Evolutionary conservation across 2,888 invertebrate species (phyloP), one percentile per base, ranked within the genome.

Genomic region (Hermaeophaga mercurialis): DNA sequence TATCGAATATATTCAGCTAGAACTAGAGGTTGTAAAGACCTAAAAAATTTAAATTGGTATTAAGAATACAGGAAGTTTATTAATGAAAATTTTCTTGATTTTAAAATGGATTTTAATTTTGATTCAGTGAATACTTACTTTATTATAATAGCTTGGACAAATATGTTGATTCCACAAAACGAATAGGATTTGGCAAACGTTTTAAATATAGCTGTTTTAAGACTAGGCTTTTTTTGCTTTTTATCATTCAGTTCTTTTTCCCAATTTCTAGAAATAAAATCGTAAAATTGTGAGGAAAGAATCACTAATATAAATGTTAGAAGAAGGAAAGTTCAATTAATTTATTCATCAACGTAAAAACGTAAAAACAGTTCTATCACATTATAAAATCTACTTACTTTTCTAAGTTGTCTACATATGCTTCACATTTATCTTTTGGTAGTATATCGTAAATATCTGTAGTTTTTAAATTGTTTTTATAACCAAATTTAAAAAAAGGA

Each of bases 381-480:
- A 18, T 31, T 8, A 8, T 50, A 8, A 24, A 31, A 9, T 14
- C 14, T 36, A 34, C 56, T 65, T 70, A 85, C 79, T 79, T 79
- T 74, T 87, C 87, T 31, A 90, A 77, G 15, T 79, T 79, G 71
- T 88, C 83, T 7, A 87, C 87, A n/a, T 89, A 78, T 8, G 76
- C 74, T 52, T 85, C 84, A 0, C 89, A 89, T 39, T 80, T 76
- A 73, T 90, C 88, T 12, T 78, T 76, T 0, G 80, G 76, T 15
- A 86, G 77, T 4, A 84, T 81, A 68, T 83, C 84, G 77, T 85
- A 87, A 15, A 90, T 75, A 70, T 90, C 87, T 64, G 86, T 83
- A 9, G 84, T 70, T 56, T 84, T 84, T 50, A 90, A 77, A 54
- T 86, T 85, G 58, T 83, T 78, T 61, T 81, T 81, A 66, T 80